A percentile compares a stretch with the other conserved stretches of the same genome.
These are phyloP conservation scores for Gila robusta DNA, from an alignment of 2,797 vertebrate species.

Conservation along the genomic window DNA sequence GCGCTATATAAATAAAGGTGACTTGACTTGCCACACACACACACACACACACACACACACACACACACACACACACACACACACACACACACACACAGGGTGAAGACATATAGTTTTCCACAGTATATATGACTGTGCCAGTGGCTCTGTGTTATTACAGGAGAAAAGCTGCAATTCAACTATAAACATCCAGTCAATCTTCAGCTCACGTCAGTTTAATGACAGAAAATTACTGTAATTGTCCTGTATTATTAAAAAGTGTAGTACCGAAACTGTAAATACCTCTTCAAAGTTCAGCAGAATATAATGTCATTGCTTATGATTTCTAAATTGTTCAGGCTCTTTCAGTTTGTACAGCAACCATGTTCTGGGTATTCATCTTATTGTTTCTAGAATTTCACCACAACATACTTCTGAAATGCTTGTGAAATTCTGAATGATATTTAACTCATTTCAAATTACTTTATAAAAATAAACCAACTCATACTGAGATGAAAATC, in stretches of 20 bases:
- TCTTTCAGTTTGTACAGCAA: neutral
- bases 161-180: slow-evolving; percentile 17
- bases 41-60: slow-evolving; percentile 20
- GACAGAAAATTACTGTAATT: slow-evolving; percentile 12
- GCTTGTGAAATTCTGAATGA: neutral
- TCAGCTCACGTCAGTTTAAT: neutral
- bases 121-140: slow-evolving; percentile 1
- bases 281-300: slow-evolving; percentile 19
- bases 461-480: neutral
- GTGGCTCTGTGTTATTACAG: neutral
- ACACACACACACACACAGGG: neutral
- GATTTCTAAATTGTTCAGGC: neutral
- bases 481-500: neutral
- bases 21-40: neutral
- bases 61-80: slow-evolving; percentile 22
- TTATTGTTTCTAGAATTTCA: neutral
- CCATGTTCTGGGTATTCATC: neutral
- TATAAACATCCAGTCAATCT: slow-evolving; percentile 14
- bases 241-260: slow-evolving; percentile 19
- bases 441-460: neutral
- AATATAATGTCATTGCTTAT: neutral
- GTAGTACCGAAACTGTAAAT: slow-evolving; percentile 6
- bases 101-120: slow-evolving; percentile 25
- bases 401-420: neutral
- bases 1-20: no score